Percentiles rank a stretch among this genome's conserved stretches.
Conservation (phyloP, 2,888 invertebrate species). For the Lycophotia porphyrea region DNA sequence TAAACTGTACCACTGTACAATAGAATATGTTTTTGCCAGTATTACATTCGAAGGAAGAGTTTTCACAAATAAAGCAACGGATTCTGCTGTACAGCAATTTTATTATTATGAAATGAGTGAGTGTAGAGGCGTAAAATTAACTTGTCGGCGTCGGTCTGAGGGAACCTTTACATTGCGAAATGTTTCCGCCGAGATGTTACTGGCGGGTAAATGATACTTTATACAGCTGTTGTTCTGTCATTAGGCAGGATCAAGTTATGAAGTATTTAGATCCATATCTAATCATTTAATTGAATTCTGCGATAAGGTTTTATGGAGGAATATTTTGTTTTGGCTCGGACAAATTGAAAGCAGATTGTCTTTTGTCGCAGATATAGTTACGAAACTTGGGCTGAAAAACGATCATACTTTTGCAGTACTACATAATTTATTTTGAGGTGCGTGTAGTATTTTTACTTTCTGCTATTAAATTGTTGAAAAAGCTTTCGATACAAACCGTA, state of each 20-base stretch:
- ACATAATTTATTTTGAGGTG: background rate
- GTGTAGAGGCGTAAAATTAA: conserved; percentile 77
- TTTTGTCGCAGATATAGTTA: background rate
- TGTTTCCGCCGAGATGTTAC: conserved; percentile 62
- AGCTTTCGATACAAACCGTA: background rate
- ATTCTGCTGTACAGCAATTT: conserved; percentile 75
- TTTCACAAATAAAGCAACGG: conserved; percentile 72
- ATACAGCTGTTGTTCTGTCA: conserved; percentile 58
- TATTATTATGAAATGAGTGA: conserved; percentile 77
- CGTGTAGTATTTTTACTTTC: background rate
- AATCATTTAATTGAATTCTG: conserved; percentile 35
- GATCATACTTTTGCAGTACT: background rate
- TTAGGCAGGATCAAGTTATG: conserved; percentile 48
- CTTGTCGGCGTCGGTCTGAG: conserved; percentile 68
- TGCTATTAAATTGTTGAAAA: background rate
- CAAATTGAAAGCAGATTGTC: background rate
- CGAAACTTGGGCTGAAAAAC: background rate
- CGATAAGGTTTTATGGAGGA: conserved; percentile 31
- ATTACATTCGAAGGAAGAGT: conserved; percentile 57
- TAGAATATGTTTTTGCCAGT: conserved; percentile 49
- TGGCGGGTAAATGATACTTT: conserved; percentile 57
- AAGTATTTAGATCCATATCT: conserved; percentile 39
- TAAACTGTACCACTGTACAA: conserved; percentile 55
- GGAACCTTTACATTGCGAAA: conserved; percentile 65
- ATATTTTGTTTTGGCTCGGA: conserved; percentile 9